Base-by-base conservation (phyloP, 2,113 vertebrate species). In the Cairina moschata region DNA sequence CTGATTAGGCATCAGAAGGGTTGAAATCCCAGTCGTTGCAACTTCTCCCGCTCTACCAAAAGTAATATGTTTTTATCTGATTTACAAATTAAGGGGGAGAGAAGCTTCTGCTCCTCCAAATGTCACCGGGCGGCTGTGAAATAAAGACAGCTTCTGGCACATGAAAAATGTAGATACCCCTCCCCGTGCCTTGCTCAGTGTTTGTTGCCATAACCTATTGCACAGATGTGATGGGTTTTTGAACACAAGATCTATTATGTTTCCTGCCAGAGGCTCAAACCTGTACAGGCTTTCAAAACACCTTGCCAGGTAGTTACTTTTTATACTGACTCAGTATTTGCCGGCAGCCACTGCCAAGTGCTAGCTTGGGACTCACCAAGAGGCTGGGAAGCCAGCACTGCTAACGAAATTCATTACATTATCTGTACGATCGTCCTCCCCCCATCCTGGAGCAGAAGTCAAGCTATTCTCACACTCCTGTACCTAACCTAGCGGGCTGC, bases 261-360 rank as follows among this genome's bases (percentile, higher is more conserved):
- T 89, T 93, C 83, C 88, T 96, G 90, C 76, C 91, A 87, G 88
- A 87, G 74, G 78, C 86, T 92, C 80, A 84, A 42, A 89, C 29
- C 9, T 2, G 6, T 50, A 74, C 88, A 94, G 83, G 77, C 86
- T 92, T 50, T 85, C 84, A 85, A 62, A 96, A 73, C 78, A 85
- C n/a, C 13, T 90, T 89, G 88, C 92, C 96, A 95, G 88, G 91
- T 76, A 96, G 83, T 77, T 95, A 77, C 77, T 72, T 95, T 96
- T 91, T 74, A 73, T 69, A 76, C 77, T 29, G 58, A 89, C 80
- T 83, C 92, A 68, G 60, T 71, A 75, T 56, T 76, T 86, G 84
- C 62, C 8, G 21, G 80, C 77, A 66, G 83, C 18, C 1, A 0
- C 78, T 85, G 83, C 86, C 74, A 84, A 72, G 74, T 71, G 32